Base-by-base conservation (phyloP, 2,888 invertebrate species). In the Gandaritis pyraliata region DNA sequence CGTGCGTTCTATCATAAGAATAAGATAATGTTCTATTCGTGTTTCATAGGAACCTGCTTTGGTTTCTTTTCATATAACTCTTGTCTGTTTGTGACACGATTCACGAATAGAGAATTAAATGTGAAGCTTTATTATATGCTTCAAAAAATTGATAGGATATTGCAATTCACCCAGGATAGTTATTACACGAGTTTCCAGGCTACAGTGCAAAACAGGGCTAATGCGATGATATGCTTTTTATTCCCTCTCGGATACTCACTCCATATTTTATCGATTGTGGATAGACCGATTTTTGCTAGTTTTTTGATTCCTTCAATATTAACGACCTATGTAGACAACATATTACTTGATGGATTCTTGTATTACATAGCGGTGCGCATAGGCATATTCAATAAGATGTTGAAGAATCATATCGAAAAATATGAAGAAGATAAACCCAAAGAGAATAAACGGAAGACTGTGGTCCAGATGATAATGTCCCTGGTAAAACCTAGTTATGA, bases 81-180 rank as follows among this genome's bases (percentile, higher is more conserved):
- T 1, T 72, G 70, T 47, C 60, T 74, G 7, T 52, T 74, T 0
- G 51, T 73, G 36, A 65, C 69, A 5, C 72, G 71, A 62, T 77
- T 76, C 58, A 67, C 54, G 23, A 66, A 66, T 7, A 60, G 59
- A 36, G 38, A 67, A 10, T 63, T 61, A 4, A 74, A 72, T 47
- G 38, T 71, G 1, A 60, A 65, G 38, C 56, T 79, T 23, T 77
- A 71, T 60, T 43, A 65, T 4, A 61, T 63, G 56, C 46, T 74
- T 8, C 75, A 81, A 64, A 77, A 72, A 66, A 61, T 81, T 11
- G 75, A 81, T 58, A 58, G 64, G 45, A 54, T 70, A 23, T 30
- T 80, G 7, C 49, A 68, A 10, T 39, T 75, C 50, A 61, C 72
- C 2, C 51, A 60, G 12, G 70, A 61, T 53, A 53, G 49, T 33